A percentile compares a stretch with the other conserved stretches of the same genome.
Conservation (phyloP, 2,888 invertebrate genomes). For the Apamea monoglypha region DNA sequence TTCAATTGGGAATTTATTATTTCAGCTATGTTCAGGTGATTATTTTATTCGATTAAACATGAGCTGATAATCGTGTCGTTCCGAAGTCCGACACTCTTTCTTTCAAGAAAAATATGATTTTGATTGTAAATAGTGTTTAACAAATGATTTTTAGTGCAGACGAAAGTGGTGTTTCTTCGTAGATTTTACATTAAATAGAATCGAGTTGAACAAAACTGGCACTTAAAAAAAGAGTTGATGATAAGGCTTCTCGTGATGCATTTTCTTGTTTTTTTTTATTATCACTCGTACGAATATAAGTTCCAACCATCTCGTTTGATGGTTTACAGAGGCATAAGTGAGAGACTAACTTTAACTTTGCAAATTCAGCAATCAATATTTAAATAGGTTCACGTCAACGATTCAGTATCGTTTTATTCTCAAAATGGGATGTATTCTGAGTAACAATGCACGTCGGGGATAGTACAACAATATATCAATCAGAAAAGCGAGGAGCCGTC, state of each 20-base stretch:
- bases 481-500: slow-evolving; percentile 27
- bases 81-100: neutral
- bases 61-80: neutral
- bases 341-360: slow-evolving; percentile 40
- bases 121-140: neutral
- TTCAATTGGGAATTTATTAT: neutral
- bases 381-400: slow-evolving; percentile 59
- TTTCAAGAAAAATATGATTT: neutral
- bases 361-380: slow-evolving; percentile 45
- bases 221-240: slow-evolving; percentile 31
- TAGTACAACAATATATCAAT: slow-evolving; percentile 22
- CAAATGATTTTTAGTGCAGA: neutral
- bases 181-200: neutral
- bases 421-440: slow-evolving; percentile 26
- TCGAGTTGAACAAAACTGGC: neutral
- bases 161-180: neutral
- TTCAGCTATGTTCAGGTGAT: neutral
- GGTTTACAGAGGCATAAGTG: slow-evolving; percentile 57
- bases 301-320: slow-evolving; percentile 55
- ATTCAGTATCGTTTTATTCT: slow-evolving; percentile 52
- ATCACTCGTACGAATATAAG: slow-evolving; percentile 21
- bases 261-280: neutral
- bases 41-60: neutral
- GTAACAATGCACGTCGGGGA: slow-evolving; percentile 55
- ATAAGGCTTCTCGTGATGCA: neutral